Conservation (phyloP, 2,113 vertebrate species). For the Muntiacus muntjak region DNA sequence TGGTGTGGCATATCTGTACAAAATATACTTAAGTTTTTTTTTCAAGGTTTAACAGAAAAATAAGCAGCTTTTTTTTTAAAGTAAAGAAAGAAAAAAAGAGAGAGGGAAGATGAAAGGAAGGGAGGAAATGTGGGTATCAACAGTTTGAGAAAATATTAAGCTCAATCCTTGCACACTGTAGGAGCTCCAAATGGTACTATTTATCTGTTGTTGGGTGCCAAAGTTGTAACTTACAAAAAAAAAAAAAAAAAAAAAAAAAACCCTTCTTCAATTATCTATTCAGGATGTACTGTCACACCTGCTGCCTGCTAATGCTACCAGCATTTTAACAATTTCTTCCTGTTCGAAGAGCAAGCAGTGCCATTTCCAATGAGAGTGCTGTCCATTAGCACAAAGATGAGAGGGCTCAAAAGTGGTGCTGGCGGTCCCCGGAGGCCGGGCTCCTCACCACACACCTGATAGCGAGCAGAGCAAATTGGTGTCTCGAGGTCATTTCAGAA, state of each 20-base stretch:
- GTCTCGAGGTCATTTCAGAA: slow-evolving; percentile 68
- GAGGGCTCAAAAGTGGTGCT: slow-evolving; percentile 8
- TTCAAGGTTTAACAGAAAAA: neutral
- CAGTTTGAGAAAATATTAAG: slow-evolving; percentile 25
- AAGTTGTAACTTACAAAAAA: neutral
- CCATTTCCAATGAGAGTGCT: slow-evolving; percentile 58
- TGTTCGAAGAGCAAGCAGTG: slow-evolving; percentile 34
- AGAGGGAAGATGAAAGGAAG: neutral
- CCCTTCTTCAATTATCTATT: slow-evolving; percentile 50
- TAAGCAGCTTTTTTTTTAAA: neutral
- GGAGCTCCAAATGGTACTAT: neutral
- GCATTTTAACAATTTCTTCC: slow-evolving; percentile 62
- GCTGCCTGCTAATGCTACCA: slow-evolving; percentile 27
- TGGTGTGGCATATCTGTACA: rapidly evolving
- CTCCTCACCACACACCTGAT: slow-evolving; percentile 53
- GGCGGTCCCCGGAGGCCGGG: neutral
- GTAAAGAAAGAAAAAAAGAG: no score
- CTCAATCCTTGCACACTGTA: neutral
- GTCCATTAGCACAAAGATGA: slow-evolving; percentile 61
- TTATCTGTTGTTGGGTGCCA: slow-evolving; percentile 13
- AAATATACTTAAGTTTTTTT: neutral
- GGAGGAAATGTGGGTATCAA: neutral
- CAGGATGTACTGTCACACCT: neutral
- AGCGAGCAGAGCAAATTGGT: slow-evolving; percentile 65
- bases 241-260: neutral